Conservation (phyloP, 2,888 invertebrate species). For the Piscicola geometra region DNA sequence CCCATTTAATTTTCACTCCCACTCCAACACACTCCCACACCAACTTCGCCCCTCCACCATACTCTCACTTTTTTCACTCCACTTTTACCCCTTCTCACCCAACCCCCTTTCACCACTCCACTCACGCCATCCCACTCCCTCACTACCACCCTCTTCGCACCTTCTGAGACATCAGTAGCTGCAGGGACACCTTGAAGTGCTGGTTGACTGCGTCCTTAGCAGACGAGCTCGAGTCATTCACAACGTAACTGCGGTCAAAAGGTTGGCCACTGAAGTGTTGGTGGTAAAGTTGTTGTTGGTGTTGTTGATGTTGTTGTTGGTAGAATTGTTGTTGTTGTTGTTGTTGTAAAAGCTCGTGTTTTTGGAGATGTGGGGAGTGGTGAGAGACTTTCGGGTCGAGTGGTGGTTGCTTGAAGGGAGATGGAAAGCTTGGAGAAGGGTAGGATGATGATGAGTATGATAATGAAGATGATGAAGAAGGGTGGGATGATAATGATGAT, state of each 20-base stretch:
- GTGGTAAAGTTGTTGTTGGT: not conserved
- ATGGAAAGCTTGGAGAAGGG: too few relatives aligned
- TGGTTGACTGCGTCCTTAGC: slow-evolving; percentile 9
- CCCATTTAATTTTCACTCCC: too few relatives aligned
- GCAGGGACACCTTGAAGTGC: slow-evolving; percentile 7
- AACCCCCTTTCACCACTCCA: too few relatives aligned
- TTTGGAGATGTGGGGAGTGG: not conserved
- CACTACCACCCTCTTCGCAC: not conserved
- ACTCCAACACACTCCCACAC: too few relatives aligned
- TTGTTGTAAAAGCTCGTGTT: slow-evolving; percentile 8
- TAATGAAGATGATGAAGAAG: too few relatives aligned
- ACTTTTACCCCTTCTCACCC: too few relatives aligned
- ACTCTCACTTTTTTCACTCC: too few relatives aligned
- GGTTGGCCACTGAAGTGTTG: not conserved
- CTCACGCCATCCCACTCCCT: too few relatives aligned
- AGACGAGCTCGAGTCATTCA: not conserved
- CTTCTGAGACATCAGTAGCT: not conserved
- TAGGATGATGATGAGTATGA: too few relatives aligned
- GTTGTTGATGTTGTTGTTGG: not conserved
- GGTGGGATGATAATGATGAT: too few relatives aligned
- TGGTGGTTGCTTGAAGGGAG: too few relatives aligned
- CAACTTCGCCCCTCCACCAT: too few relatives aligned
- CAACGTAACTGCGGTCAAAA: not conserved
- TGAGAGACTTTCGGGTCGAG: not conserved
- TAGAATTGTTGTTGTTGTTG: not conserved